Evolutionary conservation across 2,113 vertebrate genomes (phyloP).

Genomic region (Pampusana beccarii): DNA sequence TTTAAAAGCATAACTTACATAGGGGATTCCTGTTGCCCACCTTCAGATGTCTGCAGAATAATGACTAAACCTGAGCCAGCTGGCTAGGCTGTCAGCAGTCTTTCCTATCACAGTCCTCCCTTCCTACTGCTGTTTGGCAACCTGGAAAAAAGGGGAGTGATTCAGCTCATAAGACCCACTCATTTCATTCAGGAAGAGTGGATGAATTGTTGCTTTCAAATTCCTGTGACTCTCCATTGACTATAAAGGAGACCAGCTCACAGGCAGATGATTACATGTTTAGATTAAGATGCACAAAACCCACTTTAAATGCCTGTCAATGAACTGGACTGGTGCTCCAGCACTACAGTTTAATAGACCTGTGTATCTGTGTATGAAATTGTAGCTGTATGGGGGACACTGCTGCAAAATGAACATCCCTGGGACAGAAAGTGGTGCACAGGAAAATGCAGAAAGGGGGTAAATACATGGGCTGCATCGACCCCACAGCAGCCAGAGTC

Average conservation of each 20-base stretch:
- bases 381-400: background rate
- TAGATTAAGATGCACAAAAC: background rate
- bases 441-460: background rate
- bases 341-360: background rate
- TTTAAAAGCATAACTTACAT: background rate
- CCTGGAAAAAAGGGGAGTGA: background rate
- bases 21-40: background rate
- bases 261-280: background rate
- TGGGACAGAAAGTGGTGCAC: background rate
- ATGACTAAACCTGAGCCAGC: slow-evolving; percentile 1
- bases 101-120: background rate
- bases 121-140: background rate
- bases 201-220: background rate
- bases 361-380: background rate
- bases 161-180: background rate
- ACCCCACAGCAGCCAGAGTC: background rate
- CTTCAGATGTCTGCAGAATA: background rate
- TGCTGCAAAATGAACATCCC: background rate
- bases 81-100: background rate
- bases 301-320: background rate
- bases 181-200: background rate
- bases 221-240: background rate
- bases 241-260: background rate
- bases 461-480: background rate
- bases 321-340: background rate